Conservation (phyloP, 2,797 vertebrate genomes). For the Hoplostethus mediterraneus region DNA sequence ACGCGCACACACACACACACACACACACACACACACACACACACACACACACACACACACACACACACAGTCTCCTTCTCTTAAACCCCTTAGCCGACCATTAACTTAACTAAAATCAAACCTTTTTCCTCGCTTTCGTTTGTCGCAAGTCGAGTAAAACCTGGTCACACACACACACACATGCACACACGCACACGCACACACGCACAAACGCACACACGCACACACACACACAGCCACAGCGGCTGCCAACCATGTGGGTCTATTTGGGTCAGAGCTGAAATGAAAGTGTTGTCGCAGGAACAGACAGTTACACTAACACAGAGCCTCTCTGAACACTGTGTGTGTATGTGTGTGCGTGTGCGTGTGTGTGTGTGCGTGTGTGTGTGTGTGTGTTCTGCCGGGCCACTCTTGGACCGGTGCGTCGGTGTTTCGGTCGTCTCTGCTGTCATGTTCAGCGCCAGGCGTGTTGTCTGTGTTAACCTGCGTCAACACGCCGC, state of each 20-base stretch:
- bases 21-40: slow-evolving; percentile 15
- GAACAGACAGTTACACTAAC: slow-evolving; percentile 64
- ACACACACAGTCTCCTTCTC: slow-evolving; percentile 14
- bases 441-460: slow-evolving; percentile 62
- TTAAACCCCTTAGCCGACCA: neutral
- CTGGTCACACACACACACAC: slow-evolving; percentile 13
- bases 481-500: slow-evolving; percentile 73
- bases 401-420: slow-evolving; percentile 59
- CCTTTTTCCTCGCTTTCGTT: neutral
- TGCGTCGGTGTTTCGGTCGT: slow-evolving; percentile 38
- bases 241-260: slow-evolving; percentile 21
- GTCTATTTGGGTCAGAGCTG: slow-evolving; percentile 72
- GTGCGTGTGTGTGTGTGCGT: neutral
- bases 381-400: slow-evolving; percentile 23
- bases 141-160: too few species aligned
- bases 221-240: neutral
- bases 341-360: slow-evolving; percentile 17
- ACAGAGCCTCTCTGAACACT: slow-evolving; percentile 39
- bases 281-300: slow-evolving; percentile 68
- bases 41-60: slow-evolving; percentile 23
- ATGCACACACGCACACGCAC: slow-evolving; percentile 21
- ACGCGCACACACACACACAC: neutral
- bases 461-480: slow-evolving; percentile 24
- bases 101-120: slow-evolving; percentile 2
- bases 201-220: slow-evolving; percentile 22